These are phyloP conservation scores for Hydrolagus affinis DNA, from an alignment of 2,113 vertebrate species.

Conservation along the genomic window DNA sequence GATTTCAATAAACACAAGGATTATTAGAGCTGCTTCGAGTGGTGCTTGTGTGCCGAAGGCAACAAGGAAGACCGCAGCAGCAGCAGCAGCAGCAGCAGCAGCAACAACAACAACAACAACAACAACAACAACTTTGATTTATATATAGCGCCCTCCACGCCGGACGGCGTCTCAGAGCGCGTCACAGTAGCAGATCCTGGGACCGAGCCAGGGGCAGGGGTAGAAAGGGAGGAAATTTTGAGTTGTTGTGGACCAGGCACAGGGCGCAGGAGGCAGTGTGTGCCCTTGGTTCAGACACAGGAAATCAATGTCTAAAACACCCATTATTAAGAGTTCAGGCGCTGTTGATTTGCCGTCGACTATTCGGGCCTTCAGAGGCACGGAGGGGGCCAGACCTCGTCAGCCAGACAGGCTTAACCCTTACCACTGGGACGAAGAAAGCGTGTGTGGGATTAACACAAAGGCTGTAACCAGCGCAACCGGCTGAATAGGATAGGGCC, in stretches of 20 bases:
- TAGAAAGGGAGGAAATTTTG: too few species aligned
- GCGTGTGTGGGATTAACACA: too few species aligned
- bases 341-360: neutral
- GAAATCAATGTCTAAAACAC: constrained; percentile 5
- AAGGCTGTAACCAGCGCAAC: neutral
- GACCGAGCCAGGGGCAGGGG: too few species aligned
- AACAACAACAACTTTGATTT: too few species aligned
- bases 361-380: neutral
- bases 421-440: neutral
- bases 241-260: too few species aligned
- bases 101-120: too few species aligned
- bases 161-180: too few species aligned
- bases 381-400: neutral
- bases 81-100: too few species aligned
- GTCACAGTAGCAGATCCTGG: too few species aligned
- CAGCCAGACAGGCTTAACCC: neutral
- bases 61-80: neutral
- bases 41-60: neutral
- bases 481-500: neutral
- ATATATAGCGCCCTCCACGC: too few species aligned
- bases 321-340: neutral
- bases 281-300: neutral
- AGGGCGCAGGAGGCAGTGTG: too few species aligned
- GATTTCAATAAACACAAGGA: neutral
- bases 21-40: neutral